These are phyloP conservation scores for Zygogramma bicolorata DNA, from an alignment of 2,888 invertebrate species.

Conservation along the genomic window DNA sequence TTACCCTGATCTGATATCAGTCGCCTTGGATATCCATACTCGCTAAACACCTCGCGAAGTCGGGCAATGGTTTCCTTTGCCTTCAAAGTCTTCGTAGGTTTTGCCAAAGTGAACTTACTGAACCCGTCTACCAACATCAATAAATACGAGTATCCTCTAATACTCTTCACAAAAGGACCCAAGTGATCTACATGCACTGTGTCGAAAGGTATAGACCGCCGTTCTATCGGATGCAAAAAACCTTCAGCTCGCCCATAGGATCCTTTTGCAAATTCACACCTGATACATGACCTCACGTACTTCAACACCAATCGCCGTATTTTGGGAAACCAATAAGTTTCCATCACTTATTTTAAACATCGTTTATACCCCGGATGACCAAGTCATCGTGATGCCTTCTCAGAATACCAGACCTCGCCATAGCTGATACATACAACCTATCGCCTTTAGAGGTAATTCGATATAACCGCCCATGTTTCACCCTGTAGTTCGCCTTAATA, in stretches of 20 bases:
- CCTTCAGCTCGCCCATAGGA: constrained; percentile 34
- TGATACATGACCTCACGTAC: constrained; percentile 46
- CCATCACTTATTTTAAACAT: not conserved
- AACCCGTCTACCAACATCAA: constrained; percentile 41
- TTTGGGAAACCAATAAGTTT: constrained; percentile 34
- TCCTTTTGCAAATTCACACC: constrained; percentile 56
- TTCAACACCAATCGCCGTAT: constrained; percentile 34
- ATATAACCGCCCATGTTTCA: constrained; percentile 40
- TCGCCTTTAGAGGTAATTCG: constrained; percentile 24
- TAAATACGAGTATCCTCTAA: constrained; percentile 30
- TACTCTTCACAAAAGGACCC: constrained; percentile 10
- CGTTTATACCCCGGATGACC: not conserved
- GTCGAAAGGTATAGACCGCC: constrained; percentile 18
- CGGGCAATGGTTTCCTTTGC: not conserved
- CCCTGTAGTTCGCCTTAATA: constrained; percentile 22
- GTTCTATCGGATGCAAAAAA: constrained; percentile 22
- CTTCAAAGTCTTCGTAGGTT: not conserved
- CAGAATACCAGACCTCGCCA: constrained; percentile 6
- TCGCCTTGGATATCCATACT: constrained; percentile 28
- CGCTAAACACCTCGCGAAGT: constrained; percentile 5
- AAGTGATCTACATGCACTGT: constrained; percentile 31
- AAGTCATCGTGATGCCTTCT: not conserved
- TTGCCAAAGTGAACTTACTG: constrained; percentile 20
- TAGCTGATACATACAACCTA: constrained; percentile 24
- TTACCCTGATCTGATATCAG: constrained; percentile 22